phyloP scores from a whole-genome alignment of 2,888 invertebrate genomes.

The Drosophila kuntzei region DNA sequence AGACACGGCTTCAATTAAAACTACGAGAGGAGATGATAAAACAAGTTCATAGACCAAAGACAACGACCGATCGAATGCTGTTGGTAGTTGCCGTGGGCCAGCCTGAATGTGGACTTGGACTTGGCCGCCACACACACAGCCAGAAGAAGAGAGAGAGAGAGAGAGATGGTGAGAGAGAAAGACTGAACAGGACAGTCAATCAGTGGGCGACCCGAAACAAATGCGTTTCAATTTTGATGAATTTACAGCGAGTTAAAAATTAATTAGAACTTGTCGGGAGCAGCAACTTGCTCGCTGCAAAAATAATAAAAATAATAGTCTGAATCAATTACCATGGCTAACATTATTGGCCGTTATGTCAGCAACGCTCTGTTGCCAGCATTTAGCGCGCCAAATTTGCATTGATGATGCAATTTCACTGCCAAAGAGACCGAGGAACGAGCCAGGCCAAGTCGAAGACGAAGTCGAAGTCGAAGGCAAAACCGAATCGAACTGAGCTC shows the following conservation, averaged over 20 bases:
- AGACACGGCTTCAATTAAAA: slow-evolving; percentile 79
- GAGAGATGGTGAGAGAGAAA: not conserved
- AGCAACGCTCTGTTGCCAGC: slow-evolving; percentile 39
- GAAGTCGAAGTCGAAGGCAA: not conserved
- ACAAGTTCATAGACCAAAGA: slow-evolving; percentile 79
- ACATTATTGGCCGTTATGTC: slow-evolving; percentile 61
- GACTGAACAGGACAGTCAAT: slow-evolving; percentile 30
- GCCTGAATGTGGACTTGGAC: slow-evolving; percentile 27
- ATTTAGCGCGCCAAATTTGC: slow-evolving; percentile 70
- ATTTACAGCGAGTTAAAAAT: slow-evolving; percentile 71
- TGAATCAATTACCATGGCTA: slow-evolving; percentile 68
- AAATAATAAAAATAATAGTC: slow-evolving; percentile 41
- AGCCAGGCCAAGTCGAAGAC: slow-evolving; percentile 4
- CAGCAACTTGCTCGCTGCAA: slow-evolving; percentile 11
- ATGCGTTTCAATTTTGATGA: slow-evolving; percentile 68
- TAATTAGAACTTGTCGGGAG: slow-evolving; percentile 64
- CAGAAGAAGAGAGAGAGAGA: not conserved
- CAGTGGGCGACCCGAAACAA: slow-evolving; percentile 68
- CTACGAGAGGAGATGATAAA: slow-evolving; percentile 55
- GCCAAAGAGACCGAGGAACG: slow-evolving; percentile 4
- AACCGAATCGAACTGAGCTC: slow-evolving; percentile 15
- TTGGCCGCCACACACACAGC: slow-evolving; percentile 45
- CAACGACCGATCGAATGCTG: slow-evolving; percentile 60
- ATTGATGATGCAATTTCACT: slow-evolving; percentile 75
- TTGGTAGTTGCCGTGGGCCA: slow-evolving; percentile 48